Evolutionary conservation across 2,113 vertebrate genomes (phyloP), one percentile per base, ranked within the genome.

Genomic region (Rhagologus leucostigma): DNA sequence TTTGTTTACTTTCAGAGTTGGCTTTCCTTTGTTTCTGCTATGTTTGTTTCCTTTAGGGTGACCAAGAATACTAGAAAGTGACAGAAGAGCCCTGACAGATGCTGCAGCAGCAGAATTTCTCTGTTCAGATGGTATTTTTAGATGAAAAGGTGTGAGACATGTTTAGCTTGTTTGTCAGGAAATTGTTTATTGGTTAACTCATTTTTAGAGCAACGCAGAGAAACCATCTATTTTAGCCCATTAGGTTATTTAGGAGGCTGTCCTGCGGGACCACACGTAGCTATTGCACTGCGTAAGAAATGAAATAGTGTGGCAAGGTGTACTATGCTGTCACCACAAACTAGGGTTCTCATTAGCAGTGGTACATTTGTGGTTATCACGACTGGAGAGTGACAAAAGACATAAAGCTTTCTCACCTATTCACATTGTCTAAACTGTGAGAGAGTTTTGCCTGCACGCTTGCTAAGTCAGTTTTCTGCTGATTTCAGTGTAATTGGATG

Each of bases 1-100:
- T 94, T 95, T 96, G 63, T 92, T 93, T 95, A 93, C 92, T 73
- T 96, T 96, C 92, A 62, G 56, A 52, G 49, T 55, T 90, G 65
- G 23, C 49, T 95, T 93, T 84, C 44, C 68, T 88, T 93, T 95
- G 39, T 94, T 92, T 88, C 70, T 93, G 68, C 65, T 83, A 33
- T 49, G 65, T 75, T 84, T 84, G 10, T 60, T 84, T 89, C 75
- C 86, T 89, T 71, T 60, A 71, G 16, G 33, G 62, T 89, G 80
- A 75, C 80, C 80, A 71, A 33, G 57, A 90, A 83, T 69, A 73
- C 75, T 90, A 74, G 92, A 90, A 83, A 39, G 39, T 0, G 0
- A 63, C 63, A 90, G 78, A 91, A 92, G 81, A 96, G 41, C 62
- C 57, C 56, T 63, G 57, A 82, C 29, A 89, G 92, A 88, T 94